phyloP scores from a whole-genome alignment of 2,888 invertebrate genomes.

The Tenodera sinensis region DNA sequence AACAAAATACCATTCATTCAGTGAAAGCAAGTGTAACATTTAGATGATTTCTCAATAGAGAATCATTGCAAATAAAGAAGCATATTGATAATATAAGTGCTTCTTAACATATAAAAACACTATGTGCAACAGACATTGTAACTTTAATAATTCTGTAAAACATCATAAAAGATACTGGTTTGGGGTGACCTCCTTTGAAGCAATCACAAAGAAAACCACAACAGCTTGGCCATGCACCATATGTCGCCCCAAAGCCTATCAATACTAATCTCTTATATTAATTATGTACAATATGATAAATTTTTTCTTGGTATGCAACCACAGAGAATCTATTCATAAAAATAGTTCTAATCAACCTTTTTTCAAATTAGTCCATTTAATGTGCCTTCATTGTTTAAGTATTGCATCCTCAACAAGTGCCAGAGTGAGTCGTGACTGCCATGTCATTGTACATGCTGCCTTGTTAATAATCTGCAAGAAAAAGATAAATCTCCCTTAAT shows the following conservation, averaged over 20 bases:
- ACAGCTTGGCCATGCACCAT: neutral
- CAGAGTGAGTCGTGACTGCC: neutral
- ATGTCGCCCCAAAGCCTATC: neutral
- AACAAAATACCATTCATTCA: neutral
- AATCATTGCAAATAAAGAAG: neutral
- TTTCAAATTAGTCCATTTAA: neutral
- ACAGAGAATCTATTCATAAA: neutral
- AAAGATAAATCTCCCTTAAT: neutral
- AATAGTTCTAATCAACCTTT: neutral
- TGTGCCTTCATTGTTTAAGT: neutral
- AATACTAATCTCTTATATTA: neutral
- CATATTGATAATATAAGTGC: neutral
- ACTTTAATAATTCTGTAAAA: neutral
- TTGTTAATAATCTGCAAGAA: neutral
- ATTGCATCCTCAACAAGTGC: neutral
- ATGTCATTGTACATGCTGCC: neutral
- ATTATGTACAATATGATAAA: neutral
- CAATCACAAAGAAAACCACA: neutral
- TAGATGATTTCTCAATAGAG: neutral
- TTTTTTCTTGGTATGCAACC: neutral
- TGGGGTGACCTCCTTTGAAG: neutral
- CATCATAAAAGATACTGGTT: neutral
- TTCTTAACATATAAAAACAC: neutral
- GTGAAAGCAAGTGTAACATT: neutral
- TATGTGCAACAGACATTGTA: neutral